Percentiles rank a stretch among this genome's conserved stretches.
Conservation (phyloP, 2,113 vertebrate species). For the Mormyrus iriodes region DNA sequence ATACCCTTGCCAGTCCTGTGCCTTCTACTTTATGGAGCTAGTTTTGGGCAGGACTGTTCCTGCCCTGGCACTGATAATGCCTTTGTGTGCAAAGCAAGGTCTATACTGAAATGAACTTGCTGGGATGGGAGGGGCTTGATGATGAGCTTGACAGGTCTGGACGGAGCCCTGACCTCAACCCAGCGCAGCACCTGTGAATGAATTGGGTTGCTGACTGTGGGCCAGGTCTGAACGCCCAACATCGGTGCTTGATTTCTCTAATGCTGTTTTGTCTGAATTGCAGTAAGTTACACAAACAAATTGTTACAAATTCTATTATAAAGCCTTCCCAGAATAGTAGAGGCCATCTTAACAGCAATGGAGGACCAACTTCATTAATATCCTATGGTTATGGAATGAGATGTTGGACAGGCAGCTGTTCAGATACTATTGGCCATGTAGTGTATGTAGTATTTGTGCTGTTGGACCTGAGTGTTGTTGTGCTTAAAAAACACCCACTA, state of each 20-base stretch:
- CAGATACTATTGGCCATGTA: not conserved
- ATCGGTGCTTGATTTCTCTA: not conserved
- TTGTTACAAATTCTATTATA: not conserved
- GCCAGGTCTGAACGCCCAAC: not conserved
- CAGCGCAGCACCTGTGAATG: not conserved
- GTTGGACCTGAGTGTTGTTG: not conserved
- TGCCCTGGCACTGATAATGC: not conserved
- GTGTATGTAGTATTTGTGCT: not conserved
- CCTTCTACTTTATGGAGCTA: no score
- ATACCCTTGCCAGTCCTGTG: no score
- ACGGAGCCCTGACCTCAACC: not conserved
- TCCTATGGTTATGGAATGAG: not conserved
- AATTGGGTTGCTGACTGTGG: not conserved
- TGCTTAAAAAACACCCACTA: conserved; percentile 54
- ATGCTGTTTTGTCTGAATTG: not conserved
- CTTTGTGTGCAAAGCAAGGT: not conserved
- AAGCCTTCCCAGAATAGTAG: not conserved
- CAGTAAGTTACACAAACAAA: not conserved
- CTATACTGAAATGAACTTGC: not conserved
- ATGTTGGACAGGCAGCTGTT: not conserved
- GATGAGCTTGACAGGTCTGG: not conserved
- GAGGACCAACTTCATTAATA: not conserved
- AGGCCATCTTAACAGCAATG: not conserved
- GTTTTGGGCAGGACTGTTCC: not conserved
- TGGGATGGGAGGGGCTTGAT: not conserved